Percentiles rank a stretch among this genome's conserved stretches.
phyloP scores from a whole-genome alignment of 2,888 invertebrate species.

The Actias luna region DNA sequence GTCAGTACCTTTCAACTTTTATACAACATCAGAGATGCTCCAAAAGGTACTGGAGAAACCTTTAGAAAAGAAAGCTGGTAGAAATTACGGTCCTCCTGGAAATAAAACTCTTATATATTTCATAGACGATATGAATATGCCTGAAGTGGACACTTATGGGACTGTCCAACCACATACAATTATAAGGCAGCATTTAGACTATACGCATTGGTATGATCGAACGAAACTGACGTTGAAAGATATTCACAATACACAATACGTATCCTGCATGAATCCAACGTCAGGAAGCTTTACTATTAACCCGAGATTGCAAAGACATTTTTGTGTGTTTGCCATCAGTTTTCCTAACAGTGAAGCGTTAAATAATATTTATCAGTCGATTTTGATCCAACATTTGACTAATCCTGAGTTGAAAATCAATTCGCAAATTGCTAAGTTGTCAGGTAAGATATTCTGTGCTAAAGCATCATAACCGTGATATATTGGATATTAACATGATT shows the following conservation, averaged over 20 bases:
- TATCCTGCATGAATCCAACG: constrained; percentile 99
- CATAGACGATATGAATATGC: constrained; percentile 99
- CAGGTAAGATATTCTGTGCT: constrained; percentile 53
- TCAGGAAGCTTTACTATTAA: constrained; percentile 98
- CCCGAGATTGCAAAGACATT: constrained; percentile 94
- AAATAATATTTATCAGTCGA: constrained; percentile 93
- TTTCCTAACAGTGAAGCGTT: constrained; percentile 92
- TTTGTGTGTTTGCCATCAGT: constrained; percentile 93
- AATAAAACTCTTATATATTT: constrained; percentile 96
- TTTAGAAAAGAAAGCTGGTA: constrained; percentile 96
- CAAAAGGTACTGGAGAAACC: constrained; percentile 97
- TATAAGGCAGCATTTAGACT: constrained; percentile 97
- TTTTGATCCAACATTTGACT: constrained; percentile 91
- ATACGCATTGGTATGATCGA: constrained; percentile 95
- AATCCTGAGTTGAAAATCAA: constrained; percentile 92
- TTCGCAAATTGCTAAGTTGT: constrained; percentile 84
- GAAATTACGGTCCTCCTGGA: constrained; percentile 97
- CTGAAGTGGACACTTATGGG: constrained; percentile 93
- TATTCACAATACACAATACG: constrained; percentile 97
- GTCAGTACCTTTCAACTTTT: constrained; percentile 97
- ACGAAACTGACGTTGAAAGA: constrained; percentile 94
- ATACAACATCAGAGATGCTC: constrained; percentile 96
- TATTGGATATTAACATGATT: neutral
- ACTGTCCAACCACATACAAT: constrained; percentile 98
- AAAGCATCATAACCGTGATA: neutral